A percentile compares a stretch with the other conserved stretches of the same genome.
phyloP scores from a whole-genome alignment of 2,888 invertebrate species.

The Xylota segnis region DNA sequence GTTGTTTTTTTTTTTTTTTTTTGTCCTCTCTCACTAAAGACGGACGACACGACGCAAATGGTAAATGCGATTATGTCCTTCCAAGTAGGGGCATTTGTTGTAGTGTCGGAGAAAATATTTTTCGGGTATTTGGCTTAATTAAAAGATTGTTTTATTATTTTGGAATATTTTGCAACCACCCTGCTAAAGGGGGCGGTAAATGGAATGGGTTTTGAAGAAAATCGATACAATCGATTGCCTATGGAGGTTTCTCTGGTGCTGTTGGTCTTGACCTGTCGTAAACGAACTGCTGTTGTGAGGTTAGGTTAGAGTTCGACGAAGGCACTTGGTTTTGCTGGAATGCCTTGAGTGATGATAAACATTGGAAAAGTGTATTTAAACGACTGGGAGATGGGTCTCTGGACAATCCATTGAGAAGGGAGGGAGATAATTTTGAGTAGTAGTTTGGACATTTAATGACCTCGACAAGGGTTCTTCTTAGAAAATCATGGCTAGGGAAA shows the following conservation, averaged over 20 bases:
- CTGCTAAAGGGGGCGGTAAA: not conserved
- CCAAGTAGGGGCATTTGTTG: constrained; percentile 53
- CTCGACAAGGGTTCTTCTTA: no score
- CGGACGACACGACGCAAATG: constrained; percentile 44
- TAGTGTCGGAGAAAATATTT: constrained; percentile 61
- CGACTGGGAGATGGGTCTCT: constrained; percentile 41
- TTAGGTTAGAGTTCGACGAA: not conserved
- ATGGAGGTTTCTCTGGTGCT: constrained; percentile 3
- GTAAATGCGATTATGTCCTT: constrained; percentile 57
- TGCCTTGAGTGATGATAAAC: constrained; percentile 41
- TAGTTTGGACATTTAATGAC: no score
- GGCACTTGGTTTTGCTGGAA: constrained; percentile 21
- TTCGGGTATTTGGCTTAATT: constrained; percentile 67
- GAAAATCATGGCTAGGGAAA: no score
- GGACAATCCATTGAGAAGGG: constrained; percentile 1
- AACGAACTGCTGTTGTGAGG: constrained; percentile 21
- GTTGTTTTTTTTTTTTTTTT: no score
- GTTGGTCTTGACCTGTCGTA: constrained; percentile 61
- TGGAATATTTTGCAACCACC: constrained; percentile 29
- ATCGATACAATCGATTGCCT: constrained; percentile 65
- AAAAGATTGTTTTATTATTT: constrained; percentile 62
- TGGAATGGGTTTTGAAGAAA: constrained; percentile 12
- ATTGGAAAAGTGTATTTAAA: constrained; percentile 32
- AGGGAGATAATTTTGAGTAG: not conserved
- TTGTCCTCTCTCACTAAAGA: not conserved